Evolutionary conservation across 2,113 vertebrate species (phyloP), one percentile per base, ranked within the genome.

Genomic region (Spea multiplicata): DNA sequence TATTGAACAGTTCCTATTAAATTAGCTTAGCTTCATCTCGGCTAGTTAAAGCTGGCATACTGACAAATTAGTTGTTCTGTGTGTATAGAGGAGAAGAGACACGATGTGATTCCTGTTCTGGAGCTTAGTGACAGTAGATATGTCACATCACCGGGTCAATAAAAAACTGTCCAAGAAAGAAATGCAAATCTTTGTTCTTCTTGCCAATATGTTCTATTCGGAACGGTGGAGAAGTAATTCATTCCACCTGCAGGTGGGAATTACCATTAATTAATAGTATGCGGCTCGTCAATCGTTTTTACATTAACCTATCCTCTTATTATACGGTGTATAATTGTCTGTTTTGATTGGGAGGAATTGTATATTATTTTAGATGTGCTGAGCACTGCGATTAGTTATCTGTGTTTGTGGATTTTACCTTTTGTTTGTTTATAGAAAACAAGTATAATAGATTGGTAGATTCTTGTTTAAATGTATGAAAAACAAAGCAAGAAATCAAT

Each of bases 1-100:
- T 91, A 90, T 88, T 90, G 88, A 93, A 92, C 86, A 85, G 83
- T 87, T 91, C 88, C 82, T 85, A 90, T 91, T 93, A 90, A 91
- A 93, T 94, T 89, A 92, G 85, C 85, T 85, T 85, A 89, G 85
- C 84, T 92, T 89, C 84, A 90, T 91, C 87, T 88, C 52, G 30
- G 86, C 84, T 87, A 86, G 86, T 93, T 93, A 89, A 90, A 91
- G 81, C 84, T 90, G 87, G 86, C 86, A 88, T 84, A 79, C 87
- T 88, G 88, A 89, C 87, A 92, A 91, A 93, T 92, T 86, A 91
- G 86, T 85, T 90, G 84, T 86, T 89, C 85, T 90, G 86, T 84
- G 83, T 87, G 84, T 84, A 88, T 86, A 88, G 89, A 92, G 87
- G 85, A 89, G 77, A 84, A 81, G 82, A 85, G 84, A 83, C 67